phyloP scores from a whole-genome alignment of 2,888 invertebrate species.

The Crematogaster levior region DNA sequence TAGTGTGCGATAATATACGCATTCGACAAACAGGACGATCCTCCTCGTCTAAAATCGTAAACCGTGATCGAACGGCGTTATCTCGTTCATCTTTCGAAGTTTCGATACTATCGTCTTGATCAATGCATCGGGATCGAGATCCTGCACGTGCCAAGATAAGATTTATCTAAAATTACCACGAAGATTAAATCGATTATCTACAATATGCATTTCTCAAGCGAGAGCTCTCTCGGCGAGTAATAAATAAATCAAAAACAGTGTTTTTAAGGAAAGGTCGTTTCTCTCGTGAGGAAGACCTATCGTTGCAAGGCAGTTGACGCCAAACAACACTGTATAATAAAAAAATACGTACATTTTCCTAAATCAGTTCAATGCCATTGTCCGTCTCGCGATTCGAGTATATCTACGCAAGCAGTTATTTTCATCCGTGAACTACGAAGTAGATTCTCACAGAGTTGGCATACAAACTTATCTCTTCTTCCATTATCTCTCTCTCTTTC shows the following conservation, averaged over 20 bases:
- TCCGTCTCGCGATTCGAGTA: background rate
- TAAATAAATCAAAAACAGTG: background rate
- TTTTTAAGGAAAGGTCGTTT: background rate
- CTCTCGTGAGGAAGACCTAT: too few species aligned
- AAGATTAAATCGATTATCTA: background rate
- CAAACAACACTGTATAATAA: background rate
- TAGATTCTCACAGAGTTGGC: background rate
- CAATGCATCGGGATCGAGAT: background rate
- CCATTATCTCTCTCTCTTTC: background rate
- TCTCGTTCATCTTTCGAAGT: background rate
- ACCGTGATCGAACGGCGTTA: background rate
- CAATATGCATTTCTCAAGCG: background rate
- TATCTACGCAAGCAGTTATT: slow-evolving; percentile 12
- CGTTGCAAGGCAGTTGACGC: background rate
- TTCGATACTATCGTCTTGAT: background rate
- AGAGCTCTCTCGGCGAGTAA: background rate
- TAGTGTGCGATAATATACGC: background rate
- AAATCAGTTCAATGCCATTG: slow-evolving; percentile 16
- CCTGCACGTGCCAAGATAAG: background rate
- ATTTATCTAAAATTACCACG: background rate
- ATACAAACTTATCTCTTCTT: background rate
- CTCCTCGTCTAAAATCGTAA: background rate
- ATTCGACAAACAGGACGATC: background rate
- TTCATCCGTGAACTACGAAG: slow-evolving; percentile 21
- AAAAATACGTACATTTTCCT: background rate